Conservation (phyloP, 2,797 vertebrate genomes). For the Natrix natrix region DNA sequence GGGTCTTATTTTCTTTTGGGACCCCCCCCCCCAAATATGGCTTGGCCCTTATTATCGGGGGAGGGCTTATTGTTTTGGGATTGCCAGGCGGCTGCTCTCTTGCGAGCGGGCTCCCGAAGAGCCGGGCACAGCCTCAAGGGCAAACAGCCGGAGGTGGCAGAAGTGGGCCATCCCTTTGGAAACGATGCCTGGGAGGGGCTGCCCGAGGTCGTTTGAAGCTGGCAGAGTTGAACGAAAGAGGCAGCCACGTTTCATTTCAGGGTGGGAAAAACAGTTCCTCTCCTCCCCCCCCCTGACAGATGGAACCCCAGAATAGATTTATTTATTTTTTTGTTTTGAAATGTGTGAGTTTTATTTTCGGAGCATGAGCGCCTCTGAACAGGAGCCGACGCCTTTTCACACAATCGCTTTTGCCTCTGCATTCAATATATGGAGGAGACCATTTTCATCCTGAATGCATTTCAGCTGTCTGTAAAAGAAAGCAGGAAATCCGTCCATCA, state of each 20-base stretch:
- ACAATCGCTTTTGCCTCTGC: background rate
- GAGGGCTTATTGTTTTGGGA: too few relatives aligned
- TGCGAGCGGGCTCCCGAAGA: too few relatives aligned
- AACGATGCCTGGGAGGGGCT: too few relatives aligned
- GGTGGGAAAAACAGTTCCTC: background rate
- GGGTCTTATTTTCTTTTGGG: too few relatives aligned
- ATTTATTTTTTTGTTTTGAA: background rate
- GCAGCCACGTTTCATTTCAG: background rate
- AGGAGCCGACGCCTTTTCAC: background rate
- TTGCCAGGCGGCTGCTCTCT: too few relatives aligned
- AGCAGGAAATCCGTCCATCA: background rate
- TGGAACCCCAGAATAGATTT: background rate
- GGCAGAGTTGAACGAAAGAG: background rate
- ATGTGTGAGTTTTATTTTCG: background rate
- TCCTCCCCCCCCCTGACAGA: background rate
- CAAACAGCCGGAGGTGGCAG: background rate
- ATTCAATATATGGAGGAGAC: background rate
- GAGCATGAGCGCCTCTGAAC: background rate
- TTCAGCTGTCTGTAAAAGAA: background rate
- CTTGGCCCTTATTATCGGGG: too few relatives aligned
- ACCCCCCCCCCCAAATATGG: too few relatives aligned
- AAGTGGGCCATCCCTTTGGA: background rate
- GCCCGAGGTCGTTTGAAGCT: too few relatives aligned
- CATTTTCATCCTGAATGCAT: background rate
- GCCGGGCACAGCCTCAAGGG: too few relatives aligned